Percentiles rank a stretch among this genome's conserved stretches.
phyloP scores from a whole-genome alignment of 2,113 vertebrate species.

The Pedionomus torquatus region DNA sequence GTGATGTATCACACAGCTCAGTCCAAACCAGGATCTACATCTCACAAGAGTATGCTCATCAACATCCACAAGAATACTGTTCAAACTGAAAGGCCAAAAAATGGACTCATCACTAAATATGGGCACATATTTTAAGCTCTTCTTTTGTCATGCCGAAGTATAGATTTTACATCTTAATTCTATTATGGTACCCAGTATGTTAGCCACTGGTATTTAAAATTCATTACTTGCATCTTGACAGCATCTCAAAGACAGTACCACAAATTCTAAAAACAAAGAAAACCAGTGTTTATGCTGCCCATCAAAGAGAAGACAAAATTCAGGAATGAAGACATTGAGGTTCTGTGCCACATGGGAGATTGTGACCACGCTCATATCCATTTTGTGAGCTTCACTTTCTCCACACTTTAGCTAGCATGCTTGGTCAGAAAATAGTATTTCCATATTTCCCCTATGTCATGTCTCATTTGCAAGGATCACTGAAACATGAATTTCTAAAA shows the following conservation, averaged over 20 bases:
- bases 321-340: background rate
- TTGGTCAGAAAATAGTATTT: background rate
- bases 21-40: background rate
- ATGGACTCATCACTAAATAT: background rate
- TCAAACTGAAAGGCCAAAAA: background rate
- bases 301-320: background rate
- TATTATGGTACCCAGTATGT: background rate
- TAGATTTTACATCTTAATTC: background rate
- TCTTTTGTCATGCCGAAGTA: background rate
- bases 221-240: background rate
- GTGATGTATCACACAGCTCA: background rate
- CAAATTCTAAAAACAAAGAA: background rate
- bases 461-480: background rate
- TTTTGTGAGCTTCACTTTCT: background rate
- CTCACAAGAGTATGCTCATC: background rate
- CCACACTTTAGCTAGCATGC: background rate
- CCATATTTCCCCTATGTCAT: rapidly evolving
- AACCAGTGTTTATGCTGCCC: background rate
- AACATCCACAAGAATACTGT: background rate
- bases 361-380: background rate
- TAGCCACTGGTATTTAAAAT: background rate
- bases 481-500: background rate
- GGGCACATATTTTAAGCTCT: background rate
- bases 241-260: background rate
- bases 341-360: background rate